Evolutionary conservation across 2,888 invertebrate species (phyloP).

Genomic region (Xestia c-nigrum): DNA sequence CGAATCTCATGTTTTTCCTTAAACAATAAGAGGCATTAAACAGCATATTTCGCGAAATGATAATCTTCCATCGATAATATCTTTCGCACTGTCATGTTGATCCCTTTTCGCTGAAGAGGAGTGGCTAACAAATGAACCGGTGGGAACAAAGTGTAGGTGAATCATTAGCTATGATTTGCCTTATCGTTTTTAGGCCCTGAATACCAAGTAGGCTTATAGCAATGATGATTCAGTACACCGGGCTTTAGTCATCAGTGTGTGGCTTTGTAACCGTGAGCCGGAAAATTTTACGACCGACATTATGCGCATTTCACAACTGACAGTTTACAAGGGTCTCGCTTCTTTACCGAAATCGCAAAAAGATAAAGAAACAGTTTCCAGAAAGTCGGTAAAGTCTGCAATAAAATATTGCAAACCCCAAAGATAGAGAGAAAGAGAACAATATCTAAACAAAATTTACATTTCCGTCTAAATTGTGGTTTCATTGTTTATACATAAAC

Average conservation of each 20-base stretch:
- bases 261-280: slow-evolving; percentile 42
- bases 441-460: slow-evolving; percentile 39
- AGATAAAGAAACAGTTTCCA: slow-evolving; percentile 3
- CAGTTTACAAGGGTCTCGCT: slow-evolving; percentile 10
- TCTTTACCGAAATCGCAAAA: slow-evolving; percentile 16
- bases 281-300: slow-evolving; percentile 48
- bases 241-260: slow-evolving; percentile 64
- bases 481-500: slow-evolving; percentile 48
- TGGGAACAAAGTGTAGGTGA: slow-evolving; percentile 77
- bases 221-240: slow-evolving; percentile 73
- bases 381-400: slow-evolving; percentile 25
- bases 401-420: slow-evolving; percentile 23
- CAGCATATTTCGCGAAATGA: slow-evolving; percentile 66
- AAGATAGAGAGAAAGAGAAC: slow-evolving; percentile 5
- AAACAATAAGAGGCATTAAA: slow-evolving; percentile 56
- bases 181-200: slow-evolving; percentile 80
- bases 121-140: slow-evolving; percentile 73
- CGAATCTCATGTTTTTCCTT: slow-evolving; percentile 50
- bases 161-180: slow-evolving; percentile 86
- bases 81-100: slow-evolving; percentile 72
- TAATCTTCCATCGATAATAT: slow-evolving; percentile 77
- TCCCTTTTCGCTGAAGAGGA: slow-evolving; percentile 77
- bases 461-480: slow-evolving; percentile 39
- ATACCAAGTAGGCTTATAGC: slow-evolving; percentile 80
- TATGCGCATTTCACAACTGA: slow-evolving; percentile 26